Evolutionary conservation across 1,140 invertebrate species (phyloP).

Genomic region (Psilanteris sp.): DNA sequence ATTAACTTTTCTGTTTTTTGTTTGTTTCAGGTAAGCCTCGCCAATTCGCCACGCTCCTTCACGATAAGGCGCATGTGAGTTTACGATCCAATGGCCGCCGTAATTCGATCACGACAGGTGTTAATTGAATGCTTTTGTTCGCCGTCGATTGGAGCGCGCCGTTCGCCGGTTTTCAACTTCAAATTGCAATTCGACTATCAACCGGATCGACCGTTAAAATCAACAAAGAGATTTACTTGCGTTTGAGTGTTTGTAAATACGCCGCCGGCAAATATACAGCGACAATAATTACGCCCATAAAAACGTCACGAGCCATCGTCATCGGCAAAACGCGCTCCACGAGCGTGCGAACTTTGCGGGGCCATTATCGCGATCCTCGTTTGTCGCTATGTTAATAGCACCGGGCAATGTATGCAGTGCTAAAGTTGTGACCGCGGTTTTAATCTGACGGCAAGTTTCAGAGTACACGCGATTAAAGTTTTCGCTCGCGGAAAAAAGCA

Average conservation of each 20-base stretch:
- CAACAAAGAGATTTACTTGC: constrained; percentile 14
- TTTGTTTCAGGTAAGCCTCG: constrained; percentile 72
- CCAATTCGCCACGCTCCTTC: background rate
- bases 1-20: constrained; percentile 29
- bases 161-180: background rate
- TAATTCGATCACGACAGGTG: constrained; percentile 8
- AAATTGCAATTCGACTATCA: constrained; percentile 20
- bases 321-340: constrained; percentile 36
- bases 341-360: constrained; percentile 52
- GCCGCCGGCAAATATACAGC: constrained; percentile 17
- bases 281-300: constrained; percentile 45
- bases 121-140: constrained; percentile 24
- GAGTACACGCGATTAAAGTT: constrained; percentile 48
- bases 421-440: constrained; percentile 44
- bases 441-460: constrained; percentile 44
- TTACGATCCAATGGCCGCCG: background rate
- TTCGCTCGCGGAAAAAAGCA: constrained; percentile 31
- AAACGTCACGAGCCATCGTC: constrained; percentile 53
- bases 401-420: constrained; percentile 40
- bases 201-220: constrained; percentile 3
- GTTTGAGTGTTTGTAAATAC: constrained; percentile 20
- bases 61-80: constrained; percentile 4
- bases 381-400: constrained; percentile 57
- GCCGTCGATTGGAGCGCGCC: background rate
- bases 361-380: constrained; percentile 53